A percentile compares a stretch with the other conserved stretches of the same genome.
These are phyloP conservation scores for Platysteira castanea DNA, from an alignment of 2,113 vertebrate genomes.

Conservation along the genomic window DNA sequence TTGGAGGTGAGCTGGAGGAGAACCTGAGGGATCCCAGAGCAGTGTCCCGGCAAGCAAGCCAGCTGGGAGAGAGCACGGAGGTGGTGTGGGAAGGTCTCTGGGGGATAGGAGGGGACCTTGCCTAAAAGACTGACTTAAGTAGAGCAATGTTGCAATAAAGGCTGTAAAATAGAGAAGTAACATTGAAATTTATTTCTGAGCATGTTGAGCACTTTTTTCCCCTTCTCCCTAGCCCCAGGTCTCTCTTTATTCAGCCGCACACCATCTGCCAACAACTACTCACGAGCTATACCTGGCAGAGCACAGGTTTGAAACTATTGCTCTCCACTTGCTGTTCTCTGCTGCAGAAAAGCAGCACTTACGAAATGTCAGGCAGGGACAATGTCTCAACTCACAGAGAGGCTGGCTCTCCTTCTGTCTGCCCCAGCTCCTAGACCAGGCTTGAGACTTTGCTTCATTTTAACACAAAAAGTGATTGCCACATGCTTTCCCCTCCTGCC, in stretches of 20 bases:
- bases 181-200: neutral
- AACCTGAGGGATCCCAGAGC: neutral
- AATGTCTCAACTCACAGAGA: neutral
- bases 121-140: neutral
- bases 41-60: neutral
- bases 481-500: neutral
- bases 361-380: neutral
- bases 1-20: neutral
- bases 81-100: neutral
- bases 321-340: neutral
- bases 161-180: slow-evolving; percentile 25
- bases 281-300: neutral
- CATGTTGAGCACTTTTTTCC: neutral
- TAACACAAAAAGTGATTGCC: neutral
- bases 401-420: neutral
- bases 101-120: neutral
- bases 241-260: neutral
- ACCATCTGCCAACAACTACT: neutral
- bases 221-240: neutral
- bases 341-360: neutral
- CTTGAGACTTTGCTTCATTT: neutral
- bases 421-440: neutral
- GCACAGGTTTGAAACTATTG: neutral
- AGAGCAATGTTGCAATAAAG: neutral
- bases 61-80: neutral